Percentiles rank a stretch among this genome's conserved stretches.
phyloP scores from a whole-genome alignment of 2,888 invertebrate genomes.

The Mesorhabditis belari region DNA sequence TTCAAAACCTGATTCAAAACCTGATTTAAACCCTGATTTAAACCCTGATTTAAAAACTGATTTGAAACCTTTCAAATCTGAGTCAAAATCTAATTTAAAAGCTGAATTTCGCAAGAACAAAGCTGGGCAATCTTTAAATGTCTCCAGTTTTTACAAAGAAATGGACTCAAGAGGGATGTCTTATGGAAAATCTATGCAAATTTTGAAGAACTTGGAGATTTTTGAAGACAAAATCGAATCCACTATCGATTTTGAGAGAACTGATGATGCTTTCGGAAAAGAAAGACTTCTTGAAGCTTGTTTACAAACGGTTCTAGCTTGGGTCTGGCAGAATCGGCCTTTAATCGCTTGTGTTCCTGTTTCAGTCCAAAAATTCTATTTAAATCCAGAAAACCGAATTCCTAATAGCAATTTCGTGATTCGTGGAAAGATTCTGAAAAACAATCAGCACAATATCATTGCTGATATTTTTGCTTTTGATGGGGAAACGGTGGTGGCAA shows the following conservation, averaged over 20 bases:
- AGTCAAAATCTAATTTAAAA: no score
- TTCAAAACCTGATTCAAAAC: no score
- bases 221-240: not conserved
- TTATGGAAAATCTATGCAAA: not conserved
- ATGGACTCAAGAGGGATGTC: not conserved
- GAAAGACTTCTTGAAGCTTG: not conserved
- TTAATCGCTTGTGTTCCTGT: not conserved
- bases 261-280: no score
- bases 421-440: not conserved
- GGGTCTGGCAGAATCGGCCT: not conserved
- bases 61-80: no score
- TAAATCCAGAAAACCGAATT: no score
- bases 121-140: not conserved
- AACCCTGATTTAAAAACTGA: no score
- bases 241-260: not conserved
- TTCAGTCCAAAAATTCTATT: not conserved
- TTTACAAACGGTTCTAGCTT: not conserved
- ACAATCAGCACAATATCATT: not conserved
- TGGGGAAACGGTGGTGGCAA: not conserved
- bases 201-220: not conserved
- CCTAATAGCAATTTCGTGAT: no score
- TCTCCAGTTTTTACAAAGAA: not conserved
- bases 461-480: not conserved
- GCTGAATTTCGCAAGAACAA: no score
- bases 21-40: no score